Evolutionary conservation across 2,113 vertebrate species (phyloP).

Genomic region (Guaruba guarouba): DNA sequence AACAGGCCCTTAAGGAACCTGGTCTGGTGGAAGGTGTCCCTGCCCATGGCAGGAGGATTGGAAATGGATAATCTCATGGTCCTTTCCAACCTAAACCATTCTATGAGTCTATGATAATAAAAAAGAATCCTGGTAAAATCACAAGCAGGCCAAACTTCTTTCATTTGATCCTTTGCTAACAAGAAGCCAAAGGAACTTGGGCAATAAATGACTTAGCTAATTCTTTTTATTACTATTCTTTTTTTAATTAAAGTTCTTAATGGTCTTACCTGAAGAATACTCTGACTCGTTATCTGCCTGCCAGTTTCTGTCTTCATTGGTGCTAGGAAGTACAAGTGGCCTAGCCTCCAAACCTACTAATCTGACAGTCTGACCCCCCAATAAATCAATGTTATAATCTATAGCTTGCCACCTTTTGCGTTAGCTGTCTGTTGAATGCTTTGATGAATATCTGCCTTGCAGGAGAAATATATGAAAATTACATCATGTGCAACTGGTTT

Average conservation of each 20-base stretch:
- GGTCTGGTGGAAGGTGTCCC: background rate
- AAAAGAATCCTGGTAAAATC: background rate
- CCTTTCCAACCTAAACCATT: background rate
- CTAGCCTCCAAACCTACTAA: conserved; percentile 52
- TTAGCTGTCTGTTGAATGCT: conserved; percentile 34
- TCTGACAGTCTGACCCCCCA: conserved; percentile 49
- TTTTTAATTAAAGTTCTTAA: background rate
- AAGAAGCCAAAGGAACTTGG: background rate
- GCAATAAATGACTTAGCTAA: background rate
- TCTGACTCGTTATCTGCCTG: conserved; percentile 1
- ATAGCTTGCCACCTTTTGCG: conserved; percentile 50
- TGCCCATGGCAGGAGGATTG: background rate
- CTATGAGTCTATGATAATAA: background rate
- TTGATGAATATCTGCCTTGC: conserved; percentile 71
- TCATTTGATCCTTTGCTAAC: background rate
- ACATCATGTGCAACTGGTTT: conserved; percentile 57
- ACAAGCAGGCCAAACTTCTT: background rate
- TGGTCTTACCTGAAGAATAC: conserved; percentile 6
- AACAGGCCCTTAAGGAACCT: background rate
- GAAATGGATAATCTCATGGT: background rate
- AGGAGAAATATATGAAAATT: conserved; percentile 66
- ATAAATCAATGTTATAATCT: conserved; percentile 68
- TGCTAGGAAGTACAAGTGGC: background rate
- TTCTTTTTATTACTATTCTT: background rate
- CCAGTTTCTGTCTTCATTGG: background rate